Conservation (phyloP, 2,797 vertebrate species). For the Myripristis murdjan region DNA sequence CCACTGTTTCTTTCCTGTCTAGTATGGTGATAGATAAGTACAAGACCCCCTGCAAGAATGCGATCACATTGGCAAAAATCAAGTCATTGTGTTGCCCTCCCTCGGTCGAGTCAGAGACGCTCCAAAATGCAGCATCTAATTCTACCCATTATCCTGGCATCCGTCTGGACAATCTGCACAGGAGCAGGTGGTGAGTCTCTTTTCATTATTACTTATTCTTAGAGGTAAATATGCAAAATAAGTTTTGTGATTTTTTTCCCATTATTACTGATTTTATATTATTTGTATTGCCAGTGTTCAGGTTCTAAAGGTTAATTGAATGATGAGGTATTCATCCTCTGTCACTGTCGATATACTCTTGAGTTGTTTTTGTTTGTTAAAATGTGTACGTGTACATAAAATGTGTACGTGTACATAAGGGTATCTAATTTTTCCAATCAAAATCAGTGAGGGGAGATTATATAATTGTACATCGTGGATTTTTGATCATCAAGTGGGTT, state of each 20-base stretch:
- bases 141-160: conserved; percentile 63
- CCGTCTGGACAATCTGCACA: conserved; percentile 60
- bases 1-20: conserved; percentile 67
- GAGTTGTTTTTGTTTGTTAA: too few relatives aligned
- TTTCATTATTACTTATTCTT: not conserved
- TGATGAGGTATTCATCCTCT: too few relatives aligned
- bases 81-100: conserved; percentile 47
- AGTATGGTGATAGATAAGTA: conserved; percentile 81
- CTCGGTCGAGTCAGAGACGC: conserved; percentile 40
- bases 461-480: too few relatives aligned
- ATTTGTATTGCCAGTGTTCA: not conserved
- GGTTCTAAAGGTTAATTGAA: too few relatives aligned
- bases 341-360: too few relatives aligned
- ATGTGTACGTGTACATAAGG: too few relatives aligned
- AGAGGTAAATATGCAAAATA: not conserved
- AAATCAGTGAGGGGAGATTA: too few relatives aligned
- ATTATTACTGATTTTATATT: not conserved
- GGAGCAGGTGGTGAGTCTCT: conserved; percentile 75
- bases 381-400: too few relatives aligned
- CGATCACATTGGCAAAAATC: conserved; percentile 68
- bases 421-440: too few relatives aligned
- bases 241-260: too few relatives aligned
- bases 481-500: too few relatives aligned
- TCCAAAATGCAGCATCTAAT: conserved; percentile 77
- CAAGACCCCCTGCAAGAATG: conserved; percentile 79